These are phyloP conservation scores for Tylochromis polylepis DNA, from an alignment of 2,113 vertebrate species.

Conservation along the genomic window DNA sequence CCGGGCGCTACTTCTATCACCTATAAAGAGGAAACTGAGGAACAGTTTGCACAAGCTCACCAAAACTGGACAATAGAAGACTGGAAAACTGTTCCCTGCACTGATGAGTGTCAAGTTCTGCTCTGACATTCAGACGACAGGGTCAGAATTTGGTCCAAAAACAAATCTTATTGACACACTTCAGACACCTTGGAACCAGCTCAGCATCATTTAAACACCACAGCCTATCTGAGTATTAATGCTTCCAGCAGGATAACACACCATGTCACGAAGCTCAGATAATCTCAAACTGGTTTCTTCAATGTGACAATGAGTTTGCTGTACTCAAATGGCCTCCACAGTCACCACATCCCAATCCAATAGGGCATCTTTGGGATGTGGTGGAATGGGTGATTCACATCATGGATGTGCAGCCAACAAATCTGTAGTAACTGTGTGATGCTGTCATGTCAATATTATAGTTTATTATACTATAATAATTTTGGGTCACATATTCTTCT, in stretches of 20 bases:
- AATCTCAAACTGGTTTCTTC: background rate
- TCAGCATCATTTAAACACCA: background rate
- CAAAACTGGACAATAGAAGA: background rate
- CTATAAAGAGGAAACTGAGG: background rate
- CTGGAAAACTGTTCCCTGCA: background rate
- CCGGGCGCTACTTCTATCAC: too few species aligned
- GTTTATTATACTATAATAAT: background rate
- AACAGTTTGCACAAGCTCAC: background rate
- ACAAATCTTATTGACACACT: background rate
- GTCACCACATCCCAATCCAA: background rate
- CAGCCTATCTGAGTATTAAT: background rate
- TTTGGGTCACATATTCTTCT: too few species aligned
- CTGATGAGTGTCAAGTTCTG: background rate
- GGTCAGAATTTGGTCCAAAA: background rate
- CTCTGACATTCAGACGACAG: background rate
- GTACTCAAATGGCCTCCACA: too few species aligned
- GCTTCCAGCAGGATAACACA: background rate
- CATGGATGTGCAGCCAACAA: background rate
- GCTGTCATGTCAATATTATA: background rate
- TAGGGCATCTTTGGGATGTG: background rate
- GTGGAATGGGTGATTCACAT: accelerated
- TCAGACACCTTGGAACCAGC: background rate
- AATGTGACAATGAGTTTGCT: accelerated
- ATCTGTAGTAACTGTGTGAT: background rate
- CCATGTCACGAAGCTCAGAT: background rate